phyloP scores from a whole-genome alignment of 2,113 vertebrate genomes.

The Telmatochromis sp. region DNA sequence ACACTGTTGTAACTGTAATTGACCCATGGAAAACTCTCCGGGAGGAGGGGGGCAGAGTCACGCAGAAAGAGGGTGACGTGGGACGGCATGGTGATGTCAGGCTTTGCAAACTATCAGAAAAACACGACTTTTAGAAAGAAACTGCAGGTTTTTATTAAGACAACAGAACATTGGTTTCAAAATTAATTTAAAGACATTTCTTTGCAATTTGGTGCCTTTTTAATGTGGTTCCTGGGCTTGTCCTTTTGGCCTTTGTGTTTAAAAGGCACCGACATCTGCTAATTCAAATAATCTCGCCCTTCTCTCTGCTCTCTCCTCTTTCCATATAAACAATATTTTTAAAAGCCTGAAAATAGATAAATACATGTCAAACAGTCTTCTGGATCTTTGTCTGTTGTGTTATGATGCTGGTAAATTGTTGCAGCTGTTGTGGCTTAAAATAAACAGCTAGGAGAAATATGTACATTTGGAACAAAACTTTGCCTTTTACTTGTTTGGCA shows the following conservation, averaged over 20 bases:
- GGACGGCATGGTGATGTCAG: not conserved
- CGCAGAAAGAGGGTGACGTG: not conserved
- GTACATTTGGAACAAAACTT: conserved; percentile 9
- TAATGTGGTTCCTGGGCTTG: not conserved
- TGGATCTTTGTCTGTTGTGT: not conserved
- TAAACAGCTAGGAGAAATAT: conserved; percentile 1
- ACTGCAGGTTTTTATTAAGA: not conserved
- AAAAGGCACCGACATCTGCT: not conserved
- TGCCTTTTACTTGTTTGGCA: conserved; percentile 23
- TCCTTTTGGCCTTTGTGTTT: not conserved
- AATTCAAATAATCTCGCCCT: not conserved
- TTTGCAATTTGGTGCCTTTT: not conserved
- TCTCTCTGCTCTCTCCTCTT: not conserved
- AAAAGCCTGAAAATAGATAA: not conserved
- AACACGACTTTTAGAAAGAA: not conserved
- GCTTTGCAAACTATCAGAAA: not conserved
- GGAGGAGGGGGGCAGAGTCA: not conserved
- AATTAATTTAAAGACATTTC: not conserved
- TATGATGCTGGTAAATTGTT: not conserved
- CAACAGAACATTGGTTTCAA: not conserved
- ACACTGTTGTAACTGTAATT: conserved; percentile 30
- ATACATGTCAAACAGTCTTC: not conserved
- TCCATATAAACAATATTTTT: not conserved
- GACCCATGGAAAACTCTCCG: conserved; percentile 60
- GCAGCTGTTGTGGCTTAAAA: not conserved